Percentiles rank a stretch among this genome's conserved stretches.
phyloP scores from a whole-genome alignment of 2,113 vertebrate species.

The Isurus oxyrinchus region DNA sequence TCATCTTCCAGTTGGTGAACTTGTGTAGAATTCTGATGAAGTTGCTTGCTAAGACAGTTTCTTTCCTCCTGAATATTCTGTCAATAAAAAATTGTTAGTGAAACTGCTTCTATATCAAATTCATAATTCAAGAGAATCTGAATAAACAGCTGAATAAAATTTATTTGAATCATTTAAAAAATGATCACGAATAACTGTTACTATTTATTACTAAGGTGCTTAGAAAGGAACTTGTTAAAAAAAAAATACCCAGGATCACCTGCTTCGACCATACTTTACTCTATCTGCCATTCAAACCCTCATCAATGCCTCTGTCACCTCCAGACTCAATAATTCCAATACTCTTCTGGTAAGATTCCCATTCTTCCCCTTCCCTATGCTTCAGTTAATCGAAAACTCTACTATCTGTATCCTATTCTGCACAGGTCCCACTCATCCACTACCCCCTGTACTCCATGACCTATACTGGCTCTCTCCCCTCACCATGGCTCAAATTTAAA shows the following conservation, averaged over 20 bases:
- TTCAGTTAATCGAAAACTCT: background rate
- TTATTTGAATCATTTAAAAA: background rate
- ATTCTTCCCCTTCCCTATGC: background rate
- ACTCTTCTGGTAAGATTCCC: background rate
- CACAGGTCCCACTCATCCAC: background rate
- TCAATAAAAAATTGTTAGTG: slow-evolving; percentile 26
- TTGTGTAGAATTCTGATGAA: slow-evolving; percentile 61
- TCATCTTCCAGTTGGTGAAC: slow-evolving; percentile 68
- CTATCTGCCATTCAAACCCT: background rate
- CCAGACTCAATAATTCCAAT: background rate
- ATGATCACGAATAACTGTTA: background rate
- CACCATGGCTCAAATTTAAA: too few species aligned
- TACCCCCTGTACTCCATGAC: background rate
- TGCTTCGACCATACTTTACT: background rate
- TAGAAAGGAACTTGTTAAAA: background rate
- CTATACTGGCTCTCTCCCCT: background rate
- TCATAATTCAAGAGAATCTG: background rate
- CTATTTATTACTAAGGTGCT: background rate
- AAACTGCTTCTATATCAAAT: background rate
- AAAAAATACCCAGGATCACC: background rate
- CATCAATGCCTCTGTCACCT: background rate
- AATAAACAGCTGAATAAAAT: background rate
- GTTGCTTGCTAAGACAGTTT: slow-evolving; percentile 54
- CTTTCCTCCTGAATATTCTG: slow-evolving; percentile 73
- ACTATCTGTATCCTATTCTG: background rate